Evolutionary conservation across 2,888 invertebrate species (phyloP).

Genomic region (Pseudococcus viburni): DNA sequence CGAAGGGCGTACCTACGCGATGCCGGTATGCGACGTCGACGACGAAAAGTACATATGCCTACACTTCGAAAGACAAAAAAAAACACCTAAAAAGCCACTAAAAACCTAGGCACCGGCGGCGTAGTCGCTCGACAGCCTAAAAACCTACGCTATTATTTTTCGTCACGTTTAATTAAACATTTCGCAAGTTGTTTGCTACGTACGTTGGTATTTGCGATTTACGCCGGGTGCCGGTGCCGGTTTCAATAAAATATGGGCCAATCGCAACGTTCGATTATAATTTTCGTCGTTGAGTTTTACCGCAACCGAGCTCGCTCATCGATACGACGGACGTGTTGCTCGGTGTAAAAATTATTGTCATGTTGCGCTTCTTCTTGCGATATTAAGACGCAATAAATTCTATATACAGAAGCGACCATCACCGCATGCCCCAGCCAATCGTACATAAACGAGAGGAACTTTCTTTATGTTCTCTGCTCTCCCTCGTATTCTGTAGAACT

Average conservation of each 20-base stretch:
- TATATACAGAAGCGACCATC: not conserved
- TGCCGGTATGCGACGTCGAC: not conserved
- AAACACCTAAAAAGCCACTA: not conserved
- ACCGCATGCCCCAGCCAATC: not conserved
- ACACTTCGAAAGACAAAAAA: not conserved
- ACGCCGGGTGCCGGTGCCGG: too few species aligned
- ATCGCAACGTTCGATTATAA: too few species aligned
- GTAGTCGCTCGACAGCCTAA: not conserved
- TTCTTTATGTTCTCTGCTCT: not conserved
- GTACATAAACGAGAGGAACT: not conserved
- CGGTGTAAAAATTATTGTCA: conserved; percentile 45
- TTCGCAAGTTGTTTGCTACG: conserved; percentile 15
- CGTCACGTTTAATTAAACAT: conserved; percentile 27
- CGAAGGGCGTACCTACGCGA: not conserved
- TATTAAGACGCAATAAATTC: conserved; percentile 22
- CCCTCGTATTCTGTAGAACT: not conserved
- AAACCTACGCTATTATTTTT: not conserved
- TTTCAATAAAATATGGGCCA: too few species aligned
- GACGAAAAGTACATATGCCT: not conserved
- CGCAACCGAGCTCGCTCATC: not conserved
- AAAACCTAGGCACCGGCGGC: not conserved
- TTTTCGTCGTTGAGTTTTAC: too few species aligned
- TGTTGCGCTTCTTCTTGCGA: conserved; percentile 6
- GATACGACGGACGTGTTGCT: conserved; percentile 18
- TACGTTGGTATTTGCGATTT: too few species aligned